phyloP scores from a whole-genome alignment of 1,140 invertebrate species.

The Halictus rubicundus region DNA sequence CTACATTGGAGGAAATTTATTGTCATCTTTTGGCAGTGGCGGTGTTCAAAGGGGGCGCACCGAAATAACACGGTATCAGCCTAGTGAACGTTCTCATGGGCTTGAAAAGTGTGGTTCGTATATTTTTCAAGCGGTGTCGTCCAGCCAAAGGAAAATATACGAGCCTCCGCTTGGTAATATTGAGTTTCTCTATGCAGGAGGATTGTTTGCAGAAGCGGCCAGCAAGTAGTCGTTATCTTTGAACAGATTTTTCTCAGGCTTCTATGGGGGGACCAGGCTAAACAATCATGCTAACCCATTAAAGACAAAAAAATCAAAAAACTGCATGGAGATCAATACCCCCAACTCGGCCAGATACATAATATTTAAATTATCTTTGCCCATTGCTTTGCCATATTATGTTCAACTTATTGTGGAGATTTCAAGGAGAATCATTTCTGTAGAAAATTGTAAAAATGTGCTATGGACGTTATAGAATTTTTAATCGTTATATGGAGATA shows the following conservation, averaged over 20 bases:
- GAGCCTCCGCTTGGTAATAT: constrained; percentile 45
- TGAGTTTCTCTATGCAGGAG: constrained; percentile 52
- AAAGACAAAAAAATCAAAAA: constrained; percentile 2
- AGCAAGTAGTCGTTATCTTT: constrained; percentile 32
- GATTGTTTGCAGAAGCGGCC: constrained; percentile 23
- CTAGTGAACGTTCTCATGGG: constrained; percentile 44
- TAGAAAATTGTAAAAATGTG: too few species aligned
- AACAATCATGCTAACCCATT: constrained; percentile 16
- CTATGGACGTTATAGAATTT: too few species aligned
- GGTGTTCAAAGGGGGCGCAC: constrained; percentile 34
- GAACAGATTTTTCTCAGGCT: constrained; percentile 46
- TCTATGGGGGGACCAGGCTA: neutral
- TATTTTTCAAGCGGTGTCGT: constrained; percentile 65
- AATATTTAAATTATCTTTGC: too few species aligned
- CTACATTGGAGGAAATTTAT: constrained; percentile 22
- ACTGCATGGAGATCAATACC: neutral
- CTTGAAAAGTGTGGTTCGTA: constrained; percentile 53
- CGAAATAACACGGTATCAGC: constrained; percentile 35
- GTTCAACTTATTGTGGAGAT: too few species aligned
- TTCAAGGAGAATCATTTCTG: too few species aligned
- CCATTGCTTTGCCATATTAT: too few species aligned
- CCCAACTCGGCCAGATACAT: too few species aligned
- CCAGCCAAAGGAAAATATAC: constrained; percentile 67
- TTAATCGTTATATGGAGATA: too few species aligned
- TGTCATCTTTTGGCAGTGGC: constrained; percentile 3